Conservation (phyloP, 2,797 vertebrate genomes). For the Hylomyscus alleni region DNA sequence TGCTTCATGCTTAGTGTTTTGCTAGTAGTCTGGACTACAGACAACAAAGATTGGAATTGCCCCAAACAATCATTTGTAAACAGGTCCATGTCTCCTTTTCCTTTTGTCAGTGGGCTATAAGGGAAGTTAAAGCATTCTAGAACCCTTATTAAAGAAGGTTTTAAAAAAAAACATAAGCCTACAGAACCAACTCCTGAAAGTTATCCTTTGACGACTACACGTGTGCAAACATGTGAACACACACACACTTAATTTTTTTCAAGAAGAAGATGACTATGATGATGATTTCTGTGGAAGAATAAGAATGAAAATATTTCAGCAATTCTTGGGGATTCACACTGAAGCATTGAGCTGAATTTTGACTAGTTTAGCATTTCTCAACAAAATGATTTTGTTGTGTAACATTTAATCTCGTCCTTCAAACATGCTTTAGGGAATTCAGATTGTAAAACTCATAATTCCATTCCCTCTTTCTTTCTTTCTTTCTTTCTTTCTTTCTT, state of each 20-base stretch:
- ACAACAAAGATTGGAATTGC: neutral
- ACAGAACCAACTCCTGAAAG: neutral
- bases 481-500: too few relatives aligned
- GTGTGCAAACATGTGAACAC: neutral
- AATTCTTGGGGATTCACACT: constrained; percentile 31
- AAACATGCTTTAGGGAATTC: constrained; percentile 41
- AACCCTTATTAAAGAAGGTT: neutral
- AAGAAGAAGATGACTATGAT: neutral
- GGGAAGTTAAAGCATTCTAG: neutral
- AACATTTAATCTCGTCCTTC: constrained; percentile 39
- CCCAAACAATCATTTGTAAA: neutral
- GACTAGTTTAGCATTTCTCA: constrained; percentile 38
- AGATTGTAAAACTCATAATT: constrained; percentile 34
- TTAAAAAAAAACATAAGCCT: neutral
- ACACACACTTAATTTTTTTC: neutral
- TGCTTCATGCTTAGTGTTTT: neutral
- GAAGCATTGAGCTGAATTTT: constrained; percentile 10
- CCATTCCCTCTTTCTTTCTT: constrained; percentile 38
- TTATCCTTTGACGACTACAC: neutral
- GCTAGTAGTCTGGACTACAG: neutral
- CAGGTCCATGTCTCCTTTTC: neutral
- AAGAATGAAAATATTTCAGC: constrained; percentile 38
- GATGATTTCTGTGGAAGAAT: neutral
- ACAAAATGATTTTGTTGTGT: constrained; percentile 35
- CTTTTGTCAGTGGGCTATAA: neutral